Base-by-base conservation (phyloP, 2,888 invertebrate genomes). In the Rhagium mordax region DNA sequence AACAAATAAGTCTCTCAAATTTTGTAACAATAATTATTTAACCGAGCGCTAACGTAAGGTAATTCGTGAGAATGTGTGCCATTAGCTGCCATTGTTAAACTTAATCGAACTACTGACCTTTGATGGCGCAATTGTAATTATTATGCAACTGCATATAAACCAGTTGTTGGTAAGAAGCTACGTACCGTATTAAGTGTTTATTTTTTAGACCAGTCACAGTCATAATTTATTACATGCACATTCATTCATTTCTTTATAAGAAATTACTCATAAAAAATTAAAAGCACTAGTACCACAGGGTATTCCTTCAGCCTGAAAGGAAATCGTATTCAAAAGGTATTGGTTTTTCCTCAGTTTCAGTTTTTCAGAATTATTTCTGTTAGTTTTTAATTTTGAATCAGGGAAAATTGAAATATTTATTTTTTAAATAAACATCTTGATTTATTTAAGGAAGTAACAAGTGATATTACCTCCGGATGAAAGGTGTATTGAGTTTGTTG, bases 1-100 rank as follows among this genome's bases (percentile, higher is more conserved):
- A 68, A 51, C 49, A 55, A 59, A 48, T 51, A 29, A 71, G 74
- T 73, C 51, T 73, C 51, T 62, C 62, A 71, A 79, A 74, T 79
- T 81, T 81, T 81, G 80, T 71, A 82, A 81, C 69, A 21, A 41
- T 79, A 81, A 81, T 81, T 79, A 73, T 72, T 76, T 74, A 72
- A 60, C 60, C 60, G 71, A 71, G 67, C 69, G 72, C 49, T 69
- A 47, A 57, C 60, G 67, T 66, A 72, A 72, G 57, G 57, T 70
- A 15, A 60, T 67, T 79, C 80, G 79, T 80, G 80, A 80, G 80
- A 80, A 77, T 71, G 74, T 76, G 74, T 80, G 78, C 69, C 67
- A 48, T 59, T 67, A 61, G 53, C 66, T 29, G 55, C 41, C 70
- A 73, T 73, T 73, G 73, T 73, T 74, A 41, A 33, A 21, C 18